A percentile compares a stretch with the other conserved stretches of the same genome.
phyloP scores from a whole-genome alignment of 2,113 vertebrate species.

The Cavia porcellus region DNA sequence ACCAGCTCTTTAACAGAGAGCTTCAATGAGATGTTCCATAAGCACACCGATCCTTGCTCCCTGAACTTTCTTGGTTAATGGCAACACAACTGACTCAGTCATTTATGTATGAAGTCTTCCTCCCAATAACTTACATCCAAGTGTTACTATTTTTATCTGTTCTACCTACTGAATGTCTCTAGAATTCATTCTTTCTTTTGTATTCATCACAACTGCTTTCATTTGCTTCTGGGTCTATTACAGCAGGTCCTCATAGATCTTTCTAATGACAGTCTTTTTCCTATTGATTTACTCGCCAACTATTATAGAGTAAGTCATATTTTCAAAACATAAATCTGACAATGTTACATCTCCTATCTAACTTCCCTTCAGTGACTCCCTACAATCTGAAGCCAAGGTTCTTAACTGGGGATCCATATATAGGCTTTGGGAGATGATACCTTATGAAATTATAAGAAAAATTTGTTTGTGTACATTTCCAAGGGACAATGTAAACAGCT shows the following conservation, averaged over 20 bases:
- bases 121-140: conserved; percentile 30
- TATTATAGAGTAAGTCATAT: conserved; percentile 26
- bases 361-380: conserved; percentile 32
- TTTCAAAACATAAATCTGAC: conserved; percentile 49
- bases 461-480: background rate
- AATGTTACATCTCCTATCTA: conserved; percentile 7
- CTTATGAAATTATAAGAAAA: conserved; percentile 56
- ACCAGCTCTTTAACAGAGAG: conserved; percentile 4
- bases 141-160: conserved; percentile 15
- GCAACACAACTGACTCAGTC: conserved; percentile 33
- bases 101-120: conserved; percentile 3
- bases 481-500: conserved; percentile 25
- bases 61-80: background rate
- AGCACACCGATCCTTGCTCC: background rate
- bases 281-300: background rate
- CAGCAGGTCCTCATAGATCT: conserved; percentile 27
- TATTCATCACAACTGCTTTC: background rate
- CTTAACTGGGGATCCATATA: conserved; percentile 47
- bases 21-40: background rate
- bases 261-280: background rate
- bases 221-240: conserved; percentile 5
- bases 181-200: conserved; percentile 22
- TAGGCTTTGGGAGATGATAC: background rate
- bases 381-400: conserved; percentile 14
- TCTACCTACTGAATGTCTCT: conserved; percentile 7